Evolutionary conservation across 2,797 vertebrate species (phyloP).

Genomic region (Arrhamphus sclerolepis): DNA sequence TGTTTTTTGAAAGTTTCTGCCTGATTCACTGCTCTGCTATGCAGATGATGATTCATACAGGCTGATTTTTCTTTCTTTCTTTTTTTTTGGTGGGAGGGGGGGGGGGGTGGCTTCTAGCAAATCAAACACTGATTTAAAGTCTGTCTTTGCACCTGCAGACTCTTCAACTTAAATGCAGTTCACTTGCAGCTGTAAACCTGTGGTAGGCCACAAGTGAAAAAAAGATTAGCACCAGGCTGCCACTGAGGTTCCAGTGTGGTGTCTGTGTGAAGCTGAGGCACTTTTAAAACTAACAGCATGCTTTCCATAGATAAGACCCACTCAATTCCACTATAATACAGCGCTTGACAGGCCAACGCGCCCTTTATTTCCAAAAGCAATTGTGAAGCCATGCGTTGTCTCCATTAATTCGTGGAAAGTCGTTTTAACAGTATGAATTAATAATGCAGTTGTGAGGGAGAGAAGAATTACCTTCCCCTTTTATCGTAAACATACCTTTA

Average conservation of each 20-base stretch:
- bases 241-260: slow-evolving; percentile 54
- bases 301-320: slow-evolving; percentile 76
- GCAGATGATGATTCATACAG: slow-evolving; percentile 33
- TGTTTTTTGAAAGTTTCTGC: slow-evolving; percentile 14
- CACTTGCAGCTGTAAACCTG: slow-evolving; percentile 55
- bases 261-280: slow-evolving; percentile 40
- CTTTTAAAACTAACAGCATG: slow-evolving; percentile 71
- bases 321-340: slow-evolving; percentile 78
- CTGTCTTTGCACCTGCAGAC: slow-evolving; percentile 23
- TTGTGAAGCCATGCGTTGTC: slow-evolving; percentile 71
- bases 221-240: slow-evolving; percentile 54
- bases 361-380: slow-evolving; percentile 79
- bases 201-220: slow-evolving; percentile 68
- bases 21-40: slow-evolving; percentile 38
- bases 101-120: slow-evolving; percentile 5
- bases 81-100: too few relatives aligned
- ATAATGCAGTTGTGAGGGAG: slow-evolving; percentile 83
- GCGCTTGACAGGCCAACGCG: slow-evolving; percentile 68
- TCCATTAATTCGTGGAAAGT: slow-evolving; percentile 88
- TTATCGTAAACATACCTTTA: slow-evolving; percentile 87
- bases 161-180: slow-evolving; percentile 53
- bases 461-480: slow-evolving; percentile 81
- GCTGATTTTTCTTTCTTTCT: slow-evolving; percentile 3
- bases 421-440: slow-evolving; percentile 90
- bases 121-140: slow-evolving; percentile 15